Evolutionary conservation across 2,797 vertebrate genomes (phyloP).

Genomic region (Melopsittacus undulatus): DNA sequence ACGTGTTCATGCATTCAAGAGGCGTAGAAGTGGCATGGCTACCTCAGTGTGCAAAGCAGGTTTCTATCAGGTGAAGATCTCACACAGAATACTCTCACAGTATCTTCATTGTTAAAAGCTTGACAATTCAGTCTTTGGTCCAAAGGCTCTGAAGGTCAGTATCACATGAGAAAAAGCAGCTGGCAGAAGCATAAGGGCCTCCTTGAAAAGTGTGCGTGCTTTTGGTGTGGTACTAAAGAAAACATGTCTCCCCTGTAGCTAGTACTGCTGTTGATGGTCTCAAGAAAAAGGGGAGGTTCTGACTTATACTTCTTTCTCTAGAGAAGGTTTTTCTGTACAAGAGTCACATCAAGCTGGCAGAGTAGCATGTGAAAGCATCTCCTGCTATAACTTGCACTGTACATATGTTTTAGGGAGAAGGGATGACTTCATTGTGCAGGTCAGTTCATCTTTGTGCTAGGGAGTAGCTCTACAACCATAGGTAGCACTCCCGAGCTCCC

Average conservation of each 20-base stretch:
- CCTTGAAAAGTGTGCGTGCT: background rate
- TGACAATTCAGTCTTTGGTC: background rate
- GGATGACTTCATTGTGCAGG: background rate
- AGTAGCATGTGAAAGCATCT: background rate
- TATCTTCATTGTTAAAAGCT: background rate
- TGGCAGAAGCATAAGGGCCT: background rate
- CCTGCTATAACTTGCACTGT: background rate
- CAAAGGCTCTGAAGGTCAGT: background rate
- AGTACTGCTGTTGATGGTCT: background rate
- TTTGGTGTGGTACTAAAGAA: background rate
- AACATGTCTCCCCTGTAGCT: background rate
- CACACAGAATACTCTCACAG: background rate
- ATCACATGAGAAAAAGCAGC: background rate
- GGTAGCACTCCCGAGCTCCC: background rate
- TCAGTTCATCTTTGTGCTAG: background rate
- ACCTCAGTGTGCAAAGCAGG: background rate
- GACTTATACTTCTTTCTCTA: background rate
- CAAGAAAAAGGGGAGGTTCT: background rate
- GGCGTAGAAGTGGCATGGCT: background rate
- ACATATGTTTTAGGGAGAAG: background rate
- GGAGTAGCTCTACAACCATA: background rate
- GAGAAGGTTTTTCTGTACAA: background rate
- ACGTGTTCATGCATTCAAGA: background rate
- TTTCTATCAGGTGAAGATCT: background rate
- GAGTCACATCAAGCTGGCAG: background rate